Evolutionary conservation across 1,140 invertebrate genomes (phyloP), one percentile per base, ranked within the genome.

Genomic region (Xylocopa sonorina): DNA sequence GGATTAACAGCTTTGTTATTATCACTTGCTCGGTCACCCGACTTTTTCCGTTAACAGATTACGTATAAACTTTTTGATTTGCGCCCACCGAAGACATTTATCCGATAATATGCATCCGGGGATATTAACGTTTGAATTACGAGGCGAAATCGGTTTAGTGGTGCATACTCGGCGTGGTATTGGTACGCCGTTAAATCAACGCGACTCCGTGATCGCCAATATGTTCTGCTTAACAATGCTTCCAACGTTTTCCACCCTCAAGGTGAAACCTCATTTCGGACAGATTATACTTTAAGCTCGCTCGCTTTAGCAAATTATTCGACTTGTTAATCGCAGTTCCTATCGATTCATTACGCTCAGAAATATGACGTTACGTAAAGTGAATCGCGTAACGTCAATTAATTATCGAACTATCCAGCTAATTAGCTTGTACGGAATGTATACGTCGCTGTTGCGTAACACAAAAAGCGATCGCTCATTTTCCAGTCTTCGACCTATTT

Each of bases 1-100:
- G 62, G 76, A 82, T 82, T 74, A 79, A 82, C 80, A 78, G 60
- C 60, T 62, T 71, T 50, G 62, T 74, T 74, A 43, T 76, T 77
- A 80, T 80, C 62, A 55, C 55, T 27, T 34, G 73, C 34, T 24
- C 53, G 63, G 55, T 48, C 63, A 63, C 60, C n/a, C 41, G 73
- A 64, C 57, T 68, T 24, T 53, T 64, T 48, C 34, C 67, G 53
- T 76, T 67, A 76, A 57, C 63, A 38, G 60, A 74, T 74, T 66
- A 67, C 62, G 71, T 51, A 43, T 41, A 27, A 68, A 80, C 72
- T 80, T 80, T 80, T 75, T 63, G 60, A 73, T 71, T 60, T 57
- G 58, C 77, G 32, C 53, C 14, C 75, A 58, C 7, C 38, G 38
- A 64, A 63, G 58, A 29, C 58, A 27, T 79, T 79, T 55, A 60